Evolutionary conservation across 2,113 vertebrate genomes (phyloP).

Genomic region (Anhinga anhinga): DNA sequence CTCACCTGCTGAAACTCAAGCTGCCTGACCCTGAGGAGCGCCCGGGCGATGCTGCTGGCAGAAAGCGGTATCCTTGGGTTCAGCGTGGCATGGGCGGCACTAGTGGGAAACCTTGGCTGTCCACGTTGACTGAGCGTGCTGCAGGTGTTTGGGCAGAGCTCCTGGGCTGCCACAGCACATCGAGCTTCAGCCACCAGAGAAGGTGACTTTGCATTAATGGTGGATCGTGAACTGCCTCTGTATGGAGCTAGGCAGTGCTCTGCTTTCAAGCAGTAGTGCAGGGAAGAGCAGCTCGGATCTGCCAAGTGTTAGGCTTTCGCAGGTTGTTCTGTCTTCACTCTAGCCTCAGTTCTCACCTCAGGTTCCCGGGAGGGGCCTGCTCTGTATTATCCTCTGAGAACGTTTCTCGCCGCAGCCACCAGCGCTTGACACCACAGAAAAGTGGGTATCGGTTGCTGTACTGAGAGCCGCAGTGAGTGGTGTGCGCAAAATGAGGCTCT

Average conservation of each 20-base stretch:
- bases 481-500: background rate
- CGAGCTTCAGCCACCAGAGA: background rate
- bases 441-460: background rate
- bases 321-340: background rate
- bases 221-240: background rate
- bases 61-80: background rate
- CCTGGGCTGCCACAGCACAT: background rate
- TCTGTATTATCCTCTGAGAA: background rate
- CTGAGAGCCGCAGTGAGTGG: background rate
- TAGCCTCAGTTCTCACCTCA: background rate
- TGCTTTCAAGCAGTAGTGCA: rapidly evolving
- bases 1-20: background rate
- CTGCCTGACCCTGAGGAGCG: background rate
- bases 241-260: background rate
- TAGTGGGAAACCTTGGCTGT: background rate
- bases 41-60: rapidly evolving
- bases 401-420: background rate
- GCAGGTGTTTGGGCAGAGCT: background rate
- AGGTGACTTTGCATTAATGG: background rate
- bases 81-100: background rate
- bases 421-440: background rate
- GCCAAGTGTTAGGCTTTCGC: background rate
- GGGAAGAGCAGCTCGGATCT: background rate
- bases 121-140: rapidly evolving
- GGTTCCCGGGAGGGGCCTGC: background rate